Evolutionary conservation across 2,888 invertebrate genomes (phyloP), one percentile per base, ranked within the genome.

Genomic region (Campaea margaritaria): DNA sequence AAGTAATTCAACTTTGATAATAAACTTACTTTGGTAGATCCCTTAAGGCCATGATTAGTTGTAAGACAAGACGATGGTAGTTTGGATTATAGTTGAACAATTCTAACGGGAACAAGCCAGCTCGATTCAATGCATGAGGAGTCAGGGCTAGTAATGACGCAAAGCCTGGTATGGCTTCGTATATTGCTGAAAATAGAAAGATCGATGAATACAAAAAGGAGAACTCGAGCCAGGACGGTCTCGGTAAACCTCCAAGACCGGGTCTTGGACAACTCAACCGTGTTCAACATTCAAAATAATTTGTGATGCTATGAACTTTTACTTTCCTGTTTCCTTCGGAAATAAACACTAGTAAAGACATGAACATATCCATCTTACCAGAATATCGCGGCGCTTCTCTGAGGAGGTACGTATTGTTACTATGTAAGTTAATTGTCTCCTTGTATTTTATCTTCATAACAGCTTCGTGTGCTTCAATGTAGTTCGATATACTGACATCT

Each of bases 101-200:
- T 41, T 91, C 84, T 15, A 87, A 62, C 0, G 89, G 79, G 59
- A 93, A 87, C 49, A 94, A 75, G n/a, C 89, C 92, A 41, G 92
- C 85, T 43, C 83, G 79, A 53, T 88, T 82, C 45, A 94, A 75
- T 45, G 93, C 91, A 64, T 93, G 86, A n/a, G 93, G 91, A 62
- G 86, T 89, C n/a, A 94, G 63, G 0, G 93, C 93, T 12, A 94
- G 75, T 12, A 94, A 74, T 0, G 93, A 90, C 3, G 92, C 86
- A 58, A 94, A 89, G 27, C 91, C 91, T 28, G 91, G 86, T 52
- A 94, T 82, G 0, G 93, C 94, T 76, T 94, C 93, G 68, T 93
- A 92, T 48, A 93, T 75, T 45, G 93, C 93, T 85, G 89, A 63
- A 83, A 87, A 72, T 57, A 70, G 2, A 36, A 12, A 36, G 1